phyloP scores from a whole-genome alignment of 2,888 invertebrate genomes.

The Drosophila mayaguana region DNA sequence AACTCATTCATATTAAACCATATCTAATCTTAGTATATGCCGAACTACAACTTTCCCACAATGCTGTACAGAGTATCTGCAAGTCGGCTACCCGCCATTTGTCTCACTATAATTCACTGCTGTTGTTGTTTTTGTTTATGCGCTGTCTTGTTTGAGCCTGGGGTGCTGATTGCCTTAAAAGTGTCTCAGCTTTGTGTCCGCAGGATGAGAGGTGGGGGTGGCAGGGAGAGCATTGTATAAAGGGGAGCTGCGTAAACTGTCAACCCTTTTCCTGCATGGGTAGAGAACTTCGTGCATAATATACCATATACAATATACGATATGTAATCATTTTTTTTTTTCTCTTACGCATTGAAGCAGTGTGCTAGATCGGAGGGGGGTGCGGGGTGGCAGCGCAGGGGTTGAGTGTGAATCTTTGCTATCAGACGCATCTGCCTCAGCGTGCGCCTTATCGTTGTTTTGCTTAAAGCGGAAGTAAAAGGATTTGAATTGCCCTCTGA shows the following conservation, averaged over 20 bases:
- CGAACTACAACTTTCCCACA: not conserved
- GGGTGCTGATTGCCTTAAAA: slow-evolving; percentile 69
- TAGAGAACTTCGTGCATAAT: slow-evolving; percentile 19
- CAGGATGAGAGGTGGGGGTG: not conserved
- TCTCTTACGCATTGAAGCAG: slow-evolving; percentile 50
- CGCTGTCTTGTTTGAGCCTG: slow-evolving; percentile 40
- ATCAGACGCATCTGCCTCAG: slow-evolving; percentile 73
- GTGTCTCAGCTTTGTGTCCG: slow-evolving; percentile 49
- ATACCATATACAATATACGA: slow-evolving; percentile 60
- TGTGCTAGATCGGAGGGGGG: not conserved
- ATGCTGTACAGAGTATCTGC: not conserved
- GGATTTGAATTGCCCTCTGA: slow-evolving; percentile 67
- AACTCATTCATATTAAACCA: not conserved
- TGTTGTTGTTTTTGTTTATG: slow-evolving; percentile 43
- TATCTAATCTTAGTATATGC: too few species aligned
- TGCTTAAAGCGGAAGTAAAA: slow-evolving; percentile 73
- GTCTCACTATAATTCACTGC: slow-evolving; percentile 1
- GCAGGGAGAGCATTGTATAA: not conserved
- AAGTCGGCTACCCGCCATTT: not conserved
- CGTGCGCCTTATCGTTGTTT: slow-evolving; percentile 27
- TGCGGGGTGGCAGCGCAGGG: not conserved
- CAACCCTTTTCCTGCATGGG: slow-evolving; percentile 67
- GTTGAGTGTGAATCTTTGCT: slow-evolving; percentile 64
- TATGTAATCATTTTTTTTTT: slow-evolving; percentile 75
- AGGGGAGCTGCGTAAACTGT: slow-evolving; percentile 45